Percentiles rank a stretch among this genome's conserved stretches.
Evolutionary conservation across 1,140 invertebrate genomes (phyloP).

Genomic region (Pseudachorutes palmiensis): DNA sequence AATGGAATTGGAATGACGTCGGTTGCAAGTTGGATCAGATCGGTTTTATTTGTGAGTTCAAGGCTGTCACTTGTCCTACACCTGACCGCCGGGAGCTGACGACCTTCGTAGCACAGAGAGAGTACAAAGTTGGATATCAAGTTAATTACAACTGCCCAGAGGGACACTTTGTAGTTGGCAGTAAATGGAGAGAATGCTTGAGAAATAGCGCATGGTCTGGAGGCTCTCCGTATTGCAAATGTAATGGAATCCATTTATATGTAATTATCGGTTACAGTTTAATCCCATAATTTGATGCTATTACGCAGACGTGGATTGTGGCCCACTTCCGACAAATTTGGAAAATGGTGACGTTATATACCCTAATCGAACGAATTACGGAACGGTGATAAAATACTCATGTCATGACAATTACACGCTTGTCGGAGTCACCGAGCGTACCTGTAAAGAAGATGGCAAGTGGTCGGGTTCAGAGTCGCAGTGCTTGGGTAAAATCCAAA

Average conservation of each 20-base stretch:
- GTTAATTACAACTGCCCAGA: constrained; percentile 72
- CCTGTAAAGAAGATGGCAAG: constrained; percentile 64
- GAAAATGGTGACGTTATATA: constrained; percentile 64
- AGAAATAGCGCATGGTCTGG: constrained; percentile 72
- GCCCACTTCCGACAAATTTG: constrained; percentile 52
- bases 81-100: constrained; percentile 63
- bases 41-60: constrained; percentile 73
- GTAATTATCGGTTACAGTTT: too few species aligned
- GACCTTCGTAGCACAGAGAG: constrained; percentile 8
- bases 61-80: constrained; percentile 39
- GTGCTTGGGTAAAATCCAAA: background rate
- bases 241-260: constrained; percentile 50
- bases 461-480: constrained; percentile 56
- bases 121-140: constrained; percentile 57
- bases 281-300: too few species aligned
- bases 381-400: constrained; percentile 62
- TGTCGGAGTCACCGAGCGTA: constrained; percentile 55
- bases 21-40: constrained; percentile 85
- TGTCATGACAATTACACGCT: constrained; percentile 79
- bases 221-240: constrained; percentile 69
- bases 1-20: constrained; percentile 90
- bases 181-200: constrained; percentile 58
- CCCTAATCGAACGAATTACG: constrained; percentile 61
- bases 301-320: constrained; percentile 70
- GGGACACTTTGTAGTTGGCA: constrained; percentile 72